These are phyloP conservation scores for Camelus dromedarius DNA, from an alignment of 2,113 vertebrate species.

Conservation along the genomic window DNA sequence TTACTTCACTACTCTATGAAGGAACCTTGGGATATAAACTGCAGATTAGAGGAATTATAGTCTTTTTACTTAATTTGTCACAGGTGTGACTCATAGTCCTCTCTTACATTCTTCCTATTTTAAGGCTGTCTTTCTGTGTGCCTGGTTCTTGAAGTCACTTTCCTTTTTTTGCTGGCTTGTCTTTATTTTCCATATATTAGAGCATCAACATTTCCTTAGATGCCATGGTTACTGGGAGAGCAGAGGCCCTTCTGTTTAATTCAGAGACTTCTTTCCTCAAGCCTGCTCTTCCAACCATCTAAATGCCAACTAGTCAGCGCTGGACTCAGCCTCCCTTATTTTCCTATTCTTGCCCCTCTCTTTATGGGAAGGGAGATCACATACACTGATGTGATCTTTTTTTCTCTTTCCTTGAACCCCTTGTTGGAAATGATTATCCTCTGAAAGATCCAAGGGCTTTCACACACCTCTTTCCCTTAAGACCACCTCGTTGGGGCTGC, in stretches of 20 bases:
- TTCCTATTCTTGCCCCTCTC: neutral
- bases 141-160: conserved; percentile 25
- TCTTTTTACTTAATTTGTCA: conserved; percentile 31
- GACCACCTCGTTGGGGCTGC: neutral
- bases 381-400: neutral
- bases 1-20: neutral
- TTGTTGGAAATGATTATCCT: neutral
- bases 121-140: neutral
- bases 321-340: neutral
- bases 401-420: neutral
- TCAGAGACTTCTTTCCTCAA: neutral
- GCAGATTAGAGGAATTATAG: neutral
- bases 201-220: neutral
- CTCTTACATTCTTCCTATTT: conserved; percentile 3
- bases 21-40: neutral
- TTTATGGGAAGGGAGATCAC: neutral
- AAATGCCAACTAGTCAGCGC: neutral
- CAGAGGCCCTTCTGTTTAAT: neutral
- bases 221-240: neutral
- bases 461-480: neutral
- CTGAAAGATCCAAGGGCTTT: neutral
- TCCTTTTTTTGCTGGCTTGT: neutral
- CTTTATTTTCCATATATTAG: conserved; percentile 17
- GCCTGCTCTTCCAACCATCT: neutral
- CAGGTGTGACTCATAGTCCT: conserved; percentile 33